Base-by-base conservation (phyloP, 1,140 invertebrate genomes). In the Nixonia krombeini region DNA sequence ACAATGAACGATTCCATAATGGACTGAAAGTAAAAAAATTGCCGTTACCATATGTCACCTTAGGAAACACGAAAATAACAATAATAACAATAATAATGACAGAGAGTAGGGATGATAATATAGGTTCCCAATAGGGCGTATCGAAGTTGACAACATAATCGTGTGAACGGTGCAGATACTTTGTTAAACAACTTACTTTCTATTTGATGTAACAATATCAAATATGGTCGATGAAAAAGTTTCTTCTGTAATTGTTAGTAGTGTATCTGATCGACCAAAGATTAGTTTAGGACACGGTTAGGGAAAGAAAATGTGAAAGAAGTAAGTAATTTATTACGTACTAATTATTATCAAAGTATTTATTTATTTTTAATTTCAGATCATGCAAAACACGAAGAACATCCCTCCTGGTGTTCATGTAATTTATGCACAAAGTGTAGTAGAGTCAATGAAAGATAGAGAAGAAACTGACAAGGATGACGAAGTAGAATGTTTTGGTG, bases 381-480 rank as follows among this genome's bases (percentile, higher is more conserved):
- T 69, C 9, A 59, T 41, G 64, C 55, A 64, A 44, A 67, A 17
- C 15, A 35, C 6, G 2, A 17, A 49, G 1, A 28, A 63, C 5
- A 9, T 31, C 3, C 47, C 62, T 12, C 59, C 70, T 17, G 62
- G 62, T 21, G 49, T 66, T 29, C 51, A 72, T 1, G 18, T 72
- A 9, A 63, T 72, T 55, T 72, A 72, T 13, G 61, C 70, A 2
- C 57, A 73, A 47, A 70, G 66, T 59, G 3, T 58, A 13, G 5
- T 62, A 10, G 13, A 56, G 37, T 8, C 40, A 1, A 50, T 4
- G 9, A 35, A 69, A 5, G 51, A 63, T 28, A 7, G 18, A 1
- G 16, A 40, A 31, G n/a, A 0, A 10, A 63, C 41, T 5, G 13
- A 62, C 4, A 41, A 62, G 41, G 58, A 65, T 18, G 61, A 62